These are phyloP conservation scores for Molossus alvarezi DNA, from an alignment of 2,797 vertebrate genomes.

Conservation along the genomic window DNA sequence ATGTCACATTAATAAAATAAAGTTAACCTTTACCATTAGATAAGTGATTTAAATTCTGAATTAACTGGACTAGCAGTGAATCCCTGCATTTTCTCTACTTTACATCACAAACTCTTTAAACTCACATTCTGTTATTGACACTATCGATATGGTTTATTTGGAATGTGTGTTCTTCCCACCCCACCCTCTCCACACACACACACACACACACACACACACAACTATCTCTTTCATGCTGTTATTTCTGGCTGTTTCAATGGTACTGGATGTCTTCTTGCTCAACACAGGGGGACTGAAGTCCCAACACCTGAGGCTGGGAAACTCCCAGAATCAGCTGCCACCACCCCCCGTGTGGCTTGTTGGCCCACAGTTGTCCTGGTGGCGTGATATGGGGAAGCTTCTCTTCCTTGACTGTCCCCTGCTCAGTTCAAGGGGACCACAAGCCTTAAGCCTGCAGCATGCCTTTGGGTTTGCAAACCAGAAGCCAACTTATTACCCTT, in stretches of 20 bases:
- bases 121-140: neutral
- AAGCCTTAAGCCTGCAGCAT: neutral
- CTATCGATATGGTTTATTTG: neutral
- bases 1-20: slow-evolving; percentile 67
- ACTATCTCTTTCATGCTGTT: neutral
- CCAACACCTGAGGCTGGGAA: neutral
- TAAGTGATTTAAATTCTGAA: slow-evolving; percentile 26
- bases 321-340: neutral
- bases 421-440: neutral
- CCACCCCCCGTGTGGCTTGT: neutral
- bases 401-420: neutral
- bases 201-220: too few species aligned
- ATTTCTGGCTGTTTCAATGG: neutral
- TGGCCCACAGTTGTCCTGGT: neutral
- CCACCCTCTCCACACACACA: too few species aligned
- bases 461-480: neutral
- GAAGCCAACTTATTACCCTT: neutral
- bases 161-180: neutral
- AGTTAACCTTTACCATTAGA: neutral
- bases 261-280: neutral
- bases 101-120: neutral
- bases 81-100: neutral
- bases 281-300: too few species aligned
- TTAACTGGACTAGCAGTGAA: neutral
- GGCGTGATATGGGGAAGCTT: neutral